A percentile compares a stretch with the other conserved stretches of the same genome.
These are phyloP conservation scores for Aselliscus stoliczkanus DNA, from an alignment of 2,797 vertebrate genomes.

Conservation along the genomic window DNA sequence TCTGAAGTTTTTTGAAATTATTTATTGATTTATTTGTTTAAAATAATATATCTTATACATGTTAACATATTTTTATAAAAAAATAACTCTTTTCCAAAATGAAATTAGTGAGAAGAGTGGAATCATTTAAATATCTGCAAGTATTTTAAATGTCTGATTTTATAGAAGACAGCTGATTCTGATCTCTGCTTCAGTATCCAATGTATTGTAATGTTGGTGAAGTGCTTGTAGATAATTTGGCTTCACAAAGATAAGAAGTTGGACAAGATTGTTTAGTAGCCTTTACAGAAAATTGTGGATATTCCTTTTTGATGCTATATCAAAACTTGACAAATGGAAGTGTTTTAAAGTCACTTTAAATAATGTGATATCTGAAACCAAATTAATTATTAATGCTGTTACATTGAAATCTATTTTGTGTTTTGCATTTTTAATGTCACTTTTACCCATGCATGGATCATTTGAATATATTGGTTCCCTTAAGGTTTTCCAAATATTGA, in stretches of 20 bases:
- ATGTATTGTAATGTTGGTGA: neutral
- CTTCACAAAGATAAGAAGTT: neutral
- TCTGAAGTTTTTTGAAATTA: neutral
- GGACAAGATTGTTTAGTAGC: neutral
- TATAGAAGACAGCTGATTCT: neutral
- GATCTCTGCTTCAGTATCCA: neutral
- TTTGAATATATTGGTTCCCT: conserved; percentile 16
- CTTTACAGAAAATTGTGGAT: neutral
- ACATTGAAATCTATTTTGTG: neutral
- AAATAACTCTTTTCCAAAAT: neutral
- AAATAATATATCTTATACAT: neutral
- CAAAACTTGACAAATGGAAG: neutral
- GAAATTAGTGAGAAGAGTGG: neutral
- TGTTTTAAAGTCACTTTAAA: conserved; percentile 21
- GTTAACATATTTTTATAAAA: neutral
- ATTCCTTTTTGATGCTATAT: neutral
- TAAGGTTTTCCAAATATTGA: conserved; percentile 8
- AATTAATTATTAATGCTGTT: neutral
- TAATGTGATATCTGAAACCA: neutral
- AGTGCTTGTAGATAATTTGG: neutral
- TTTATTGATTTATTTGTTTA: neutral
- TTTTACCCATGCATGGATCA: neutral
- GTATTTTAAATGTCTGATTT: neutral
- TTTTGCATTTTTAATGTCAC: neutral
- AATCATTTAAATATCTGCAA: neutral